These are phyloP conservation scores for Meteorus cinctellus DNA, from an alignment of 2,888 invertebrate genomes.

Conservation along the genomic window DNA sequence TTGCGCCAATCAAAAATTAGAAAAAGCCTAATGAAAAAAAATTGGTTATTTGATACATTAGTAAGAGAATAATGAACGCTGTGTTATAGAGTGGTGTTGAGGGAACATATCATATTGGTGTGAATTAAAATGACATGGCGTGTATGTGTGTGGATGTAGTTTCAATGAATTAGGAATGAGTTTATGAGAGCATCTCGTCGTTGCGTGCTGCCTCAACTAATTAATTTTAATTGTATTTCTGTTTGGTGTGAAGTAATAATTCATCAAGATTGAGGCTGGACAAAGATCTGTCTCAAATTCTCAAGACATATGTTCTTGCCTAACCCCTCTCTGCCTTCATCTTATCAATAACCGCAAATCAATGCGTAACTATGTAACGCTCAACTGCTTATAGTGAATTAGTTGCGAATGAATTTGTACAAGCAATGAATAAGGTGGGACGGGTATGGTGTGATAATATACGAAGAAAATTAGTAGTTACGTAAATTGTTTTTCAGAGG, in stretches of 20 bases:
- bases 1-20: no score
- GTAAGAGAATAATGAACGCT: no score
- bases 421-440: neutral
- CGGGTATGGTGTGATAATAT: no score
- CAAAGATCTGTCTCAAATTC: conserved; percentile 28
- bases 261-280: conserved; percentile 34
- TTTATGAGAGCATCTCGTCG: neutral
- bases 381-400: conserved; percentile 25
- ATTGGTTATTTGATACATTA: no score
- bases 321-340: conserved; percentile 4
- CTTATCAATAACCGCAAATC: conserved; percentile 30
- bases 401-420: neutral
- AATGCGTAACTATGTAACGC: conserved; percentile 34
- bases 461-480: no score
- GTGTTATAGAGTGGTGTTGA: no score
- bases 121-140: no score
- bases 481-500: no score
- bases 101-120: no score
- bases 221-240: conserved; percentile 27
- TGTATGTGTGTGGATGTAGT: neutral
- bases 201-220: conserved; percentile 36
- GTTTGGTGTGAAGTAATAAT: conserved; percentile 20
- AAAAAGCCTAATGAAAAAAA: no score
- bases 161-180: neutral
- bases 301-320: conserved; percentile 32